A percentile compares a stretch with the other conserved stretches of the same genome.
Conservation (phyloP, 2,888 invertebrate species). For the Drosophila longiperda region DNA sequence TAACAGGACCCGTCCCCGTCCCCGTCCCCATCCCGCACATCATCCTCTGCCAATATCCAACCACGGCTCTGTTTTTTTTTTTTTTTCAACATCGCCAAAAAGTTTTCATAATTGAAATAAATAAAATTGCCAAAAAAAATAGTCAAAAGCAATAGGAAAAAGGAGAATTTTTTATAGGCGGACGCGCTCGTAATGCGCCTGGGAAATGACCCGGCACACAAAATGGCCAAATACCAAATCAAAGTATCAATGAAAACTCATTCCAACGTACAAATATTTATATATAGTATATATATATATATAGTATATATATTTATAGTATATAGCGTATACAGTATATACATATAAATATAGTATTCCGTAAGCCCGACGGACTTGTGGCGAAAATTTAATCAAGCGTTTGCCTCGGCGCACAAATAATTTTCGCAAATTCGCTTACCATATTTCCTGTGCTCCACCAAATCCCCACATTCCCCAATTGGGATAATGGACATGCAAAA, state of each 20-base stretch:
- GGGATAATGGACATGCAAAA: constrained; percentile 67
- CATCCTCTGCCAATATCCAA: constrained; percentile 16
- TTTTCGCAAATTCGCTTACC: constrained; percentile 74
- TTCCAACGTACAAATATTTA: constrained; percentile 1
- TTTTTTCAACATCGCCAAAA: constrained; percentile 32
- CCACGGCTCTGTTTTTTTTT: constrained; percentile 23
- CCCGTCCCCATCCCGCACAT: background rate
- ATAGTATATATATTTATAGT: background rate
- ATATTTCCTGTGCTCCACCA: constrained; percentile 53
- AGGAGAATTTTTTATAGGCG: constrained; percentile 36
- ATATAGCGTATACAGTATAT: background rate
- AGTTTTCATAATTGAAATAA: constrained; percentile 75
- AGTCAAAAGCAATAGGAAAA: constrained; percentile 18
- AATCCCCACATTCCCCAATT: background rate
- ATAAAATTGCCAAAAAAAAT: constrained; percentile 43
- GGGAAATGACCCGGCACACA: constrained; percentile 53
- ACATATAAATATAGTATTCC: constrained; percentile 40
- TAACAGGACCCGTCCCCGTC: constrained; percentile 1
- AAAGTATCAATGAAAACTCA: constrained; percentile 72
- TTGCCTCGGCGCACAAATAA: constrained; percentile 61
- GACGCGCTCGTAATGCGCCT: constrained; percentile 42
- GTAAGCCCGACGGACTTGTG: constrained; percentile 60
- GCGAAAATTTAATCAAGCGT: constrained; percentile 72
- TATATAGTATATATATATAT: background rate
- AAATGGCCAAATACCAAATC: constrained; percentile 43